These are phyloP conservation scores for Meteorus colon DNA, from an alignment of 2,888 invertebrate species.

Conservation along the genomic window DNA sequence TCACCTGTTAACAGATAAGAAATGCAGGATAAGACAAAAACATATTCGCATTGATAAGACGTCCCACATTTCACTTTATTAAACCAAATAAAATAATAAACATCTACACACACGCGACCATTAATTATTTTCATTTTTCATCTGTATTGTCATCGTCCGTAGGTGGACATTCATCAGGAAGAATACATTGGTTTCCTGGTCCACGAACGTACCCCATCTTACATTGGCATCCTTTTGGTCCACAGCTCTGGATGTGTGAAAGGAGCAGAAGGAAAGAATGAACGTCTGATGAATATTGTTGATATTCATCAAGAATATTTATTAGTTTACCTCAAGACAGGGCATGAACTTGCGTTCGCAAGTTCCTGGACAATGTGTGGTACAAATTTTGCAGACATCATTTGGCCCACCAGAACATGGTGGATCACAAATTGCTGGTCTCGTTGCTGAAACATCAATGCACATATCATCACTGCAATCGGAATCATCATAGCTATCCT, in stretches of 20 bases:
- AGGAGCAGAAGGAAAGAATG: neutral
- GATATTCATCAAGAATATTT: no score
- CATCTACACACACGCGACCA: no score
- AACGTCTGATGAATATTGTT: no score
- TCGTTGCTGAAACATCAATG: neutral
- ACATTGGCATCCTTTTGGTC: neutral
- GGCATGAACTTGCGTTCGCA: neutral
- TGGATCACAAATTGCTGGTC: neutral
- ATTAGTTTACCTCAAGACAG: neutral
- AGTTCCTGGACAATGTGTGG: neutral
- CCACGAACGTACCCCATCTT: neutral
- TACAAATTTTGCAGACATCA: neutral
- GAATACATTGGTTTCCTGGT: neutral
- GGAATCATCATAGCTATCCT: neutral
- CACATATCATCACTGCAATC: neutral
- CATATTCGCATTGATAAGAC: no score
- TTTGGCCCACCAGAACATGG: neutral
- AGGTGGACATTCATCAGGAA: neutral
- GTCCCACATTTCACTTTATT: no score
- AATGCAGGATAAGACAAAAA: neutral
- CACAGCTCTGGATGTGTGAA: neutral
- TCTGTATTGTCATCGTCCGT: no score
- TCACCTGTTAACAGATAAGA: neutral
- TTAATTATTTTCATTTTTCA: no score
- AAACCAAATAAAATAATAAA: no score